phyloP scores from a whole-genome alignment of 2,888 invertebrate species.

The Drosophila paramelanica region DNA sequence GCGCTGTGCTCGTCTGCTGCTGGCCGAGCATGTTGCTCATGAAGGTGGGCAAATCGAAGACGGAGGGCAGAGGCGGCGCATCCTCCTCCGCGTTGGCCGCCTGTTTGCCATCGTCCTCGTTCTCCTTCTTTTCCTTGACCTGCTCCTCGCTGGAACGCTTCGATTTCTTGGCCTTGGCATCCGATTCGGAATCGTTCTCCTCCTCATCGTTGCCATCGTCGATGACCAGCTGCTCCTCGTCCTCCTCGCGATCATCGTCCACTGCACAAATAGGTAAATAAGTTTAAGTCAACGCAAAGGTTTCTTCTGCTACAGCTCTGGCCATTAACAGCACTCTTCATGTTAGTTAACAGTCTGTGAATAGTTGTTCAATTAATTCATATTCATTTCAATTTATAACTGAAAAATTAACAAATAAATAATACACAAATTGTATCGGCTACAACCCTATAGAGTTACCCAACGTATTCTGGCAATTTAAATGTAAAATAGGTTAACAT shows the following conservation, averaged over 20 bases:
- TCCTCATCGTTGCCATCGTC: slow-evolving; percentile 82
- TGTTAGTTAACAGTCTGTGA: slow-evolving; percentile 4
- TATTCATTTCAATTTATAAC: no score
- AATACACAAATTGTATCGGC: neutral
- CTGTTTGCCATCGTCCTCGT: neutral
- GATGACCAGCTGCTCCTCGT: slow-evolving; percentile 85
- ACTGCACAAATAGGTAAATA: slow-evolving; percentile 72
- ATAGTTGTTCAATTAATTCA: no score
- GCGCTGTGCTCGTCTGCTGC: slow-evolving; percentile 4
- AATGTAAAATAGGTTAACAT: neutral
- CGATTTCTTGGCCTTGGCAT: slow-evolving; percentile 35
- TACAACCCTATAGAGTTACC: neutral
- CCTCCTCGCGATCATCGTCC: slow-evolving; percentile 86
- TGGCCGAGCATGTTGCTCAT: slow-evolving; percentile 64
- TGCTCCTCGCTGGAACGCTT: slow-evolving; percentile 25
- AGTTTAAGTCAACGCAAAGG: no score
- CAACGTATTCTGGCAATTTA: no score
- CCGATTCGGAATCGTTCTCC: slow-evolving; percentile 61
- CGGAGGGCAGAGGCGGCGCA: slow-evolving; percentile 61
- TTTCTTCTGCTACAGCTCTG: no score
- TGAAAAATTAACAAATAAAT: no score
- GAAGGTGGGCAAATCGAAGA: slow-evolving; percentile 68
- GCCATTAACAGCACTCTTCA: no score
- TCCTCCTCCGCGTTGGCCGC: slow-evolving; percentile 26
- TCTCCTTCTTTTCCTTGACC: slow-evolving; percentile 14